Conservation (phyloP, 2,888 invertebrate species). For the Noctuana brunneofusca region DNA sequence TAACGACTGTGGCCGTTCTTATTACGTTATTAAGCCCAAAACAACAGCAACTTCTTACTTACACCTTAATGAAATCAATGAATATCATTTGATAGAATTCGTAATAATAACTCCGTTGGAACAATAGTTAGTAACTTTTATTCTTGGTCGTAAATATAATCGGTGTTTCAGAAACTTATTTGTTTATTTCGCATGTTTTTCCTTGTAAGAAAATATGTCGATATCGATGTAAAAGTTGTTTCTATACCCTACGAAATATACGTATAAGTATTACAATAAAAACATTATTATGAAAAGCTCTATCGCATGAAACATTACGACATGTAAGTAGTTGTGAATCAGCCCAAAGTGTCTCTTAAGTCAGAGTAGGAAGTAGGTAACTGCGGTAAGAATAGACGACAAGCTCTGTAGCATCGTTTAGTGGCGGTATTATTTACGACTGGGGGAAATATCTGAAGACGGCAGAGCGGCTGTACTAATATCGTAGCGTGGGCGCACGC, state of each 20-base stretch:
- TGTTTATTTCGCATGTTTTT: too few species aligned
- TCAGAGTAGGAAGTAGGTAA: conserved; percentile 17
- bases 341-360: conserved; percentile 17
- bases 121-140: background rate
- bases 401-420: conserved; percentile 49
- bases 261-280: background rate
- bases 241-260: background rate
- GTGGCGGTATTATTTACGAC: conserved; percentile 76
- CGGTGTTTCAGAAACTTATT: too few species aligned
- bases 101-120: background rate
- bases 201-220: background rate
- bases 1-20: conserved; percentile 68
- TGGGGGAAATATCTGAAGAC: conserved; percentile 73
- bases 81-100: background rate
- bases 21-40: conserved; percentile 56
- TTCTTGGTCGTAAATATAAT: too few species aligned
- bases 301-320: background rate
- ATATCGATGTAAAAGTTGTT: background rate
- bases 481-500: conserved; percentile 72
- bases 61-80: conserved; percentile 25
- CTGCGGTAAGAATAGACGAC: conserved; percentile 27
- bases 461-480: conserved; percentile 78
- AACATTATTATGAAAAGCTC: background rate
- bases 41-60: conserved; percentile 30
- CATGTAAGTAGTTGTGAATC: conserved; percentile 15